Evolutionary conservation across 2,797 vertebrate species (phyloP).

Genomic region (Podarcis siculus): DNA sequence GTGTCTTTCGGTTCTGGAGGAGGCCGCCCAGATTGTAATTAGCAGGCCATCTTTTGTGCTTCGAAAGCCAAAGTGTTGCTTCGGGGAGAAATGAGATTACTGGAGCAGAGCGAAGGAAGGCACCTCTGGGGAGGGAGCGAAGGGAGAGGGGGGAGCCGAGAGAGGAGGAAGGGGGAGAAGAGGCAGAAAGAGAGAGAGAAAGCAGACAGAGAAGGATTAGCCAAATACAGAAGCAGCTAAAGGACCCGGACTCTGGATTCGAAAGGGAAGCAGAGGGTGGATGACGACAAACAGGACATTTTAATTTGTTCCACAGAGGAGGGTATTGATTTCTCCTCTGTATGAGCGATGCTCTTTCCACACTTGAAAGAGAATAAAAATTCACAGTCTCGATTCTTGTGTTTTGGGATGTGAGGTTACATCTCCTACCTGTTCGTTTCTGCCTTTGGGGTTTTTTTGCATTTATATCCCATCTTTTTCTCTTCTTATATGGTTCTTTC

Average conservation of each 20-base stretch:
- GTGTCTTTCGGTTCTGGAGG: neutral
- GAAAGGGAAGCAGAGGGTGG: neutral
- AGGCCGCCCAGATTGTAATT: neutral
- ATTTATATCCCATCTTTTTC: too few relatives aligned
- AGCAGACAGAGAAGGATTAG: neutral
- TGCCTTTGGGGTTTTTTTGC: neutral
- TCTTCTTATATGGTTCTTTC: too few relatives aligned
- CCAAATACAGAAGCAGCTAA: neutral
- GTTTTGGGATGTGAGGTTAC: neutral
- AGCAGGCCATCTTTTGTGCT: constrained; percentile 1
- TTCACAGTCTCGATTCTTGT: neutral
- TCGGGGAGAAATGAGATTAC: constrained; percentile 28
- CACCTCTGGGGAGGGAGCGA: neutral
- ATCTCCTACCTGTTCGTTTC: neutral
- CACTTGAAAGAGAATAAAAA: neutral
- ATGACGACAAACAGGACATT: neutral
- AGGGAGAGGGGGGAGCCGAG: too few relatives aligned
- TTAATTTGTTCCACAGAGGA: neutral
- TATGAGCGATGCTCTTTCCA: neutral
- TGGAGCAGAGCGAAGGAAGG: constrained; percentile 14
- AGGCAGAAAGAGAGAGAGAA: neutral
- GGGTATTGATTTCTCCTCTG: neutral
- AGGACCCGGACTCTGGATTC: neutral
- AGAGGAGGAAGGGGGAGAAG: neutral
- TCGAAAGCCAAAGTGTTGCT: constrained; percentile 4